Conservation (phyloP, 2,888 invertebrate species). For the Aphidoletes aphidimyza region DNA sequence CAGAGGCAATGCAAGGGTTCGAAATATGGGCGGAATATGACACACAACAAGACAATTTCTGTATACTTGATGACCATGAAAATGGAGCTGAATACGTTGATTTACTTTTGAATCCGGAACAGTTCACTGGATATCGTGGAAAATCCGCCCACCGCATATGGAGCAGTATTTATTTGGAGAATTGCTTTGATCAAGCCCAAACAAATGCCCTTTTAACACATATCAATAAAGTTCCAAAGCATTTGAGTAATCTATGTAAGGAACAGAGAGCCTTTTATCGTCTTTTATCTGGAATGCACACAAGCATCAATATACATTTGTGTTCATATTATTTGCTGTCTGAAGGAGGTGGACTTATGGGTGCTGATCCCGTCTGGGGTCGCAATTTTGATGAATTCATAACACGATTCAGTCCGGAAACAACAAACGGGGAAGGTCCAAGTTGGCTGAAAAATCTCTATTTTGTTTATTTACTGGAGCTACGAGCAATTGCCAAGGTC, state of each 20-base stretch:
- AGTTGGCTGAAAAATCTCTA: conserved; percentile 96
- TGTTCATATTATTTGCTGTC: conserved; percentile 89
- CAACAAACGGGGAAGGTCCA: conserved; percentile 88
- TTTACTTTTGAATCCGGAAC: conserved; percentile 92
- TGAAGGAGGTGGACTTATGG: conserved; percentile 72
- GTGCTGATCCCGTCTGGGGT: conserved; percentile 81
- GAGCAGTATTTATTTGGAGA: conserved; percentile 97
- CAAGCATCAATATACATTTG: conserved; percentile 97
- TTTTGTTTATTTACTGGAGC: conserved; percentile 93
- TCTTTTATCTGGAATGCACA: conserved; percentile 95
- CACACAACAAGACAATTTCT: conserved; percentile 92
- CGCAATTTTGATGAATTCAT: conserved; percentile 83
- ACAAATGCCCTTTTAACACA: conserved; percentile 70
- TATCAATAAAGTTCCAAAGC: conserved; percentile 71
- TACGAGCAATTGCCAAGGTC: conserved; percentile 92
- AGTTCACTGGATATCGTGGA: conserved; percentile 97
- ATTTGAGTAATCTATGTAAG: conserved; percentile 81
- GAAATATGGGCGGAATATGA: conserved; percentile 93
- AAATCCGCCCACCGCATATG: conserved; percentile 94
- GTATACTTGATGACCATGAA: conserved; percentile 85
- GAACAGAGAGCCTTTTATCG: conserved; percentile 98
- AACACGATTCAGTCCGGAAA: conserved; percentile 84
- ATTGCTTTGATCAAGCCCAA: conserved; percentile 82
- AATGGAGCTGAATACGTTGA: conserved; percentile 94
- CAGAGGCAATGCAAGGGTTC: conserved; percentile 87